phyloP scores from a whole-genome alignment of 2,888 invertebrate genomes.

The Acanthopleura granulata region DNA sequence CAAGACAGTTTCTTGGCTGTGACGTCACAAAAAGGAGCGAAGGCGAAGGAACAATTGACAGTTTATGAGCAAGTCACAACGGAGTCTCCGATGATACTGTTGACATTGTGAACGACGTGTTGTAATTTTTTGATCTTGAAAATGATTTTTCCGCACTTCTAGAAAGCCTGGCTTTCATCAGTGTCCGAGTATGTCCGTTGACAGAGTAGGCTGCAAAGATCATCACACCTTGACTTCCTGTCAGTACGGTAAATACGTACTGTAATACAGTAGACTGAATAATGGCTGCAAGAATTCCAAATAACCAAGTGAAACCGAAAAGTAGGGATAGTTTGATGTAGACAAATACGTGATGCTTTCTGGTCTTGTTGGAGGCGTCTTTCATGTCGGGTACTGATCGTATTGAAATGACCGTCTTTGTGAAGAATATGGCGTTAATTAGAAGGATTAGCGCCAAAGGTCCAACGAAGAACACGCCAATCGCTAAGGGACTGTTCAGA shows the following conservation, averaged over 20 bases:
- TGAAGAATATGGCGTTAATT: constrained; percentile 22
- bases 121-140: no score
- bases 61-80: no score
- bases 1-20: no score
- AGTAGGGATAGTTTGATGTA: constrained; percentile 24
- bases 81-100: no score
- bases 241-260: constrained; percentile 25
- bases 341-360: constrained; percentile 16
- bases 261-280: constrained; percentile 16
- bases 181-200: not conserved
- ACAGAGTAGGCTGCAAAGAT: constrained; percentile 20
- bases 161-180: no score
- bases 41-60: no score
- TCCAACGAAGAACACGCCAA: constrained; percentile 21
- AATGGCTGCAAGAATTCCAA: constrained; percentile 19
- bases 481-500: constrained; percentile 12
- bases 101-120: no score
- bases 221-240: constrained; percentile 23
- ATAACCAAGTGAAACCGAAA: constrained; percentile 24
- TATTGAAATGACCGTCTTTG: constrained; percentile 7
- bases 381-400: constrained; percentile 15
- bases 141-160: no score
- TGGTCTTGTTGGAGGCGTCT: not conserved
- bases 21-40: no score
- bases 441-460: constrained; percentile 19